These are phyloP conservation scores for Drosophila pseudoobscura DNA, from an alignment of 1,140 invertebrate genomes.

Conservation along the genomic window DNA sequence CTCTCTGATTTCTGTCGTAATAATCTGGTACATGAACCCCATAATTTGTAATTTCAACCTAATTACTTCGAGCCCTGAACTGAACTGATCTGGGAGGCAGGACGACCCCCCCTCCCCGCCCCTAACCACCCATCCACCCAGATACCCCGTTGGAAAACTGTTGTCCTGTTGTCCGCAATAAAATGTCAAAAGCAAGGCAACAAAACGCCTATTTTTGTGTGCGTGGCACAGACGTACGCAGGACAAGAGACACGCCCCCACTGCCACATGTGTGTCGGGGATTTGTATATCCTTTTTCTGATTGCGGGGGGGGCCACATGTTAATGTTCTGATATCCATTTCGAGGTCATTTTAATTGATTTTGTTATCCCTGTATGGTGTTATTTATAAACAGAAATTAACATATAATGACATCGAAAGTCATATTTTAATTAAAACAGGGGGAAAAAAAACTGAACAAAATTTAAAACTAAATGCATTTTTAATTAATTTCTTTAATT, in stretches of 20 bases:
- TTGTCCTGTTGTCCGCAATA: slow-evolving; percentile 61
- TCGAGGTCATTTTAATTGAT: slow-evolving; percentile 68
- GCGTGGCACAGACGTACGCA: slow-evolving; percentile 7
- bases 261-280: slow-evolving; percentile 14
- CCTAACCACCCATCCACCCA: no score
- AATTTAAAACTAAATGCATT: no score
- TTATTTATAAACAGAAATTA: slow-evolving; percentile 4
- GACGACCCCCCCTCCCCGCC: no score
- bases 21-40: slow-evolving; percentile 75
- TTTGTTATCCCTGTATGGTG: slow-evolving; percentile 13
- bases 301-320: slow-evolving; percentile 46
- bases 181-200: slow-evolving; percentile 69
- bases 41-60: slow-evolving; percentile 81
- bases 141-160: slow-evolving; percentile 29
- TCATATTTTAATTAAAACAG: slow-evolving; percentile 8
- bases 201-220: slow-evolving; percentile 63
- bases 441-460: no score
- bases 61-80: slow-evolving; percentile 57
- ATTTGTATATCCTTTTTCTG: slow-evolving; percentile 32
- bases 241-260: slow-evolving; percentile 45
- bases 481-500: background rate
- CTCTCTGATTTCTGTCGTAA: slow-evolving; percentile 70
- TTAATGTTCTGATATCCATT: slow-evolving; percentile 58
- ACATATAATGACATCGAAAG: background rate
- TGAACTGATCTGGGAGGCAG: background rate